Evolutionary conservation across 2,113 vertebrate genomes (phyloP).

Genomic region (Xiphorhynchus elegans): DNA sequence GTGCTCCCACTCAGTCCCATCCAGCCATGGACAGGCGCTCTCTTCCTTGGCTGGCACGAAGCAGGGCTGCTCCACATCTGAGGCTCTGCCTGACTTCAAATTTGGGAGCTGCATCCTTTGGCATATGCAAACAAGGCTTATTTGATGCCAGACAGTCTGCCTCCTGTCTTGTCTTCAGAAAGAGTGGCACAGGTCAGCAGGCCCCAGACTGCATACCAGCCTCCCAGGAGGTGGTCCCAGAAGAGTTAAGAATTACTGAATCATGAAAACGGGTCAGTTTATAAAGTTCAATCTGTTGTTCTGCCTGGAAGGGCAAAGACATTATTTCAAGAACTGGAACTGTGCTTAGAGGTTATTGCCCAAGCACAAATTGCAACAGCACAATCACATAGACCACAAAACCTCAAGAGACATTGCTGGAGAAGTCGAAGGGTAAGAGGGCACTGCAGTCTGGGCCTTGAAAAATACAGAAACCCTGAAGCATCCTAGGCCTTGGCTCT

Average conservation of each 20-base stretch:
- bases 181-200: background rate
- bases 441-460: background rate
- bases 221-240: background rate
- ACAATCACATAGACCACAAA: conserved; percentile 35
- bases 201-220: background rate
- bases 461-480: background rate
- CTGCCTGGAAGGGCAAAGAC: conserved; percentile 16
- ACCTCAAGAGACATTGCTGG: background rate
- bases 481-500: background rate
- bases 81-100: rapidly evolving
- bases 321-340: background rate
- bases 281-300: background rate
- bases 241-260: background rate
- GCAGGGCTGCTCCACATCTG: background rate
- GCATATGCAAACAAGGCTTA: background rate
- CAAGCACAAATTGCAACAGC: conserved; percentile 13
- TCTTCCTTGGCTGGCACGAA: background rate
- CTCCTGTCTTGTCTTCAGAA: background rate
- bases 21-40: background rate
- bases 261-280: background rate
- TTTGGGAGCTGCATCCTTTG: background rate
- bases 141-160: background rate
- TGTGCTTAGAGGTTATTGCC: conserved; percentile 20
- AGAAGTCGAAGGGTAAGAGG: background rate
- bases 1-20: background rate